These are phyloP conservation scores for Drosophila pruinosa DNA, from an alignment of 1,140 invertebrate species.

Conservation along the genomic window DNA sequence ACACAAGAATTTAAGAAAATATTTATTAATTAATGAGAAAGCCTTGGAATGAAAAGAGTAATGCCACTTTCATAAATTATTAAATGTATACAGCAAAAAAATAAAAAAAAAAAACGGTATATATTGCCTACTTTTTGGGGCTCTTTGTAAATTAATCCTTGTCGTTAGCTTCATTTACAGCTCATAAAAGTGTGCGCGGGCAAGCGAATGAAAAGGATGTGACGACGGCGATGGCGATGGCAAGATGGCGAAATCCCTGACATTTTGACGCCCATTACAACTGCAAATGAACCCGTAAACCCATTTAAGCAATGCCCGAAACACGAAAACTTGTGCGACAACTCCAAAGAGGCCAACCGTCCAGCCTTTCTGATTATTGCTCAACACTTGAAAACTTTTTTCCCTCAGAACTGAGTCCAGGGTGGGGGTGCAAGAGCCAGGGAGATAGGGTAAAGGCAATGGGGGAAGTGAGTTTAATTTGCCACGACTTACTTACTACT, in stretches of 20 bases:
- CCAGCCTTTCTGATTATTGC: conserved; percentile 77
- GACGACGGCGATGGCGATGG: too few relatives aligned
- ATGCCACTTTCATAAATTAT: conserved; percentile 1
- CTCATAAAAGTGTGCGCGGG: conserved; percentile 49
- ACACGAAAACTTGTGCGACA: conserved; percentile 65
- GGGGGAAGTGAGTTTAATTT: conserved; percentile 35
- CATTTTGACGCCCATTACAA: conserved; percentile 77
- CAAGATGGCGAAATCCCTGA: conserved; percentile 51
- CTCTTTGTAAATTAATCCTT: conserved; percentile 53
- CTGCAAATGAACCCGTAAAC: conserved; percentile 78
- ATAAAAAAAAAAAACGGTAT: conserved; percentile 18
- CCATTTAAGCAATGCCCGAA: conserved; percentile 73
- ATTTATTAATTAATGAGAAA: not conserved
- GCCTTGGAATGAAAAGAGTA: not conserved
- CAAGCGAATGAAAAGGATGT: conserved; percentile 29
- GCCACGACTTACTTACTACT: conserved; percentile 45
- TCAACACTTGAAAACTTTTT: conserved; percentile 76
- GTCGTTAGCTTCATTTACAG: conserved; percentile 62
- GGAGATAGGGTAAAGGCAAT: not conserved
- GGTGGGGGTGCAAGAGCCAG: not conserved
- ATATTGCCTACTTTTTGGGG: conserved; percentile 35
- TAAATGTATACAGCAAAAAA: not conserved
- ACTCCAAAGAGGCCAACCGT: conserved; percentile 29
- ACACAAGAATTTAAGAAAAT: conserved; percentile 7
- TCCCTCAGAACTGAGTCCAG: not conserved